Percentiles rank a stretch among this genome's conserved stretches.
Conservation (phyloP, 2,797 vertebrate species). For the Schizopygopsis pylzovi region DNA sequence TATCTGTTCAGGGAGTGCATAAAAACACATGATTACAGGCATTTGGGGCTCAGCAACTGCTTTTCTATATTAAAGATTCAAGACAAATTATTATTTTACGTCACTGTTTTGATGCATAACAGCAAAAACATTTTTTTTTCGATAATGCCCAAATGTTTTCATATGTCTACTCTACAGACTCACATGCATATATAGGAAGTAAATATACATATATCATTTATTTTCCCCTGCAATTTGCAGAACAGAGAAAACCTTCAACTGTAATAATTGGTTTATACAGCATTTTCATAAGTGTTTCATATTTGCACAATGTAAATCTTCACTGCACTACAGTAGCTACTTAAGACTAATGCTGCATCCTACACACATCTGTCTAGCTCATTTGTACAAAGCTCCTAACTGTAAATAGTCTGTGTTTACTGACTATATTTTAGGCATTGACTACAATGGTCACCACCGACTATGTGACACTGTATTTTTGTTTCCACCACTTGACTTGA, state of each 20-base stretch:
- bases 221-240: background rate
- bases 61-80: conserved; percentile 5
- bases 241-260: background rate
- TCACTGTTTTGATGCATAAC: background rate
- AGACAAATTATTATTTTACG: background rate
- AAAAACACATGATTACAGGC: conserved; percentile 47
- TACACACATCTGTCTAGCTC: conserved; percentile 22
- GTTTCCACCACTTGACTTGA: background rate
- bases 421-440: background rate
- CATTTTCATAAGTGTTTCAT: conserved; percentile 4
- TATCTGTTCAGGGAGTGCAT: conserved; percentile 41
- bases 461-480: background rate
- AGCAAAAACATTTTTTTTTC: background rate
- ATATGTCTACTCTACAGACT: background rate
- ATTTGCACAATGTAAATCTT: conserved; percentile 5
- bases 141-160: background rate
- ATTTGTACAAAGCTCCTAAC: conserved; percentile 17
- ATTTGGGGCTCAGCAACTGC: conserved; percentile 1
- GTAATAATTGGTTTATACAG: background rate
- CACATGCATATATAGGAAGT: background rate
- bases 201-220: background rate
- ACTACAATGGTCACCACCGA: background rate
- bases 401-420: conserved; percentile 8
- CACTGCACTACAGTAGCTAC: conserved; percentile 5
- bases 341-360: background rate